These are phyloP conservation scores for Artemisiospiza belli DNA, from an alignment of 2,113 vertebrate species.

Conservation along the genomic window DNA sequence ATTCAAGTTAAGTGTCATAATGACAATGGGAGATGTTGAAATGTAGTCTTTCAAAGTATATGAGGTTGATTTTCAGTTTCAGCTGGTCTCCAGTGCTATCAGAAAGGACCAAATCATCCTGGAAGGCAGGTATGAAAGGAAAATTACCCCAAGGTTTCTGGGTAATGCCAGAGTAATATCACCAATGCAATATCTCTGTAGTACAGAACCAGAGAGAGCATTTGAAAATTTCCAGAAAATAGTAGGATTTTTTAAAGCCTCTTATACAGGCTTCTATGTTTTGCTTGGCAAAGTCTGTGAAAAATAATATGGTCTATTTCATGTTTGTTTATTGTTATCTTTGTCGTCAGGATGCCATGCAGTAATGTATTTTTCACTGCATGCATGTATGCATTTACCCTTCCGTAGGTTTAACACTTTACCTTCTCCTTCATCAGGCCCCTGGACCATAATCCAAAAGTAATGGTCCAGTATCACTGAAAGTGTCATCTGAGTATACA, in stretches of 20 bases:
- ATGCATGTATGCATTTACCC: background rate
- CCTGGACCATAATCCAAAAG: background rate
- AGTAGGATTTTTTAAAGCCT: background rate
- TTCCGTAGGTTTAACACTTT: background rate
- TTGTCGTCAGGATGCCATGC: background rate
- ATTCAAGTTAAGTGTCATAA: background rate
- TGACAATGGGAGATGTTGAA: background rate
- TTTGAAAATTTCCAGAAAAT: constrained; percentile 17
- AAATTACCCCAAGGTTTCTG: background rate
- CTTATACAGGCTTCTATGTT: background rate
- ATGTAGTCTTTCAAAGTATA: background rate
- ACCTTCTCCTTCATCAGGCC: background rate
- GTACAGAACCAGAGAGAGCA: background rate
- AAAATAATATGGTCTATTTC: background rate
- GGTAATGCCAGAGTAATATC: background rate
- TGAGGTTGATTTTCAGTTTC: background rate
- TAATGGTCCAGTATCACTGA: background rate
- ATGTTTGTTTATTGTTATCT: background rate
- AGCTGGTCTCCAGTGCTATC: background rate
- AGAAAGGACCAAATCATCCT: background rate
- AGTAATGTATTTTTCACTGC: background rate
- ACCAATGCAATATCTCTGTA: constrained; percentile 1
- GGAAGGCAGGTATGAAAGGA: background rate
- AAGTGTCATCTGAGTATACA: constrained; percentile 13
- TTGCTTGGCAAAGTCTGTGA: background rate